phyloP scores from a whole-genome alignment of 2,888 invertebrate species.

The Oasisia sp. region DNA sequence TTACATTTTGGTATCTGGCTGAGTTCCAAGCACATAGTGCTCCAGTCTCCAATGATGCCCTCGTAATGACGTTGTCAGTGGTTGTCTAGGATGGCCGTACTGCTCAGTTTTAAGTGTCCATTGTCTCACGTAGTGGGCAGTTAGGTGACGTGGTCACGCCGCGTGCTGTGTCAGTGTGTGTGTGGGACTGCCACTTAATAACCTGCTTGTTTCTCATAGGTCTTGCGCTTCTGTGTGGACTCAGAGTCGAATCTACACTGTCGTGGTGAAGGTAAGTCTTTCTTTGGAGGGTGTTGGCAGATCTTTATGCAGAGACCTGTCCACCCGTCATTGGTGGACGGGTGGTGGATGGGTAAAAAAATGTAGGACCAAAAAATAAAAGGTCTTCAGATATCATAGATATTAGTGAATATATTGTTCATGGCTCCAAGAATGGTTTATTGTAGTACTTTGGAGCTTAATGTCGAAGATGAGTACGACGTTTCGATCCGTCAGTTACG shows the following conservation, averaged over 20 bases:
- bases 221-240: not conserved
- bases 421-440: too few relatives aligned
- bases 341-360: too few relatives aligned
- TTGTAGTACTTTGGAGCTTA: too few relatives aligned
- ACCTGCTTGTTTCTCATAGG: not conserved
- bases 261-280: not conserved
- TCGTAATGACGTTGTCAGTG: not conserved
- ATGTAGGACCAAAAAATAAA: too few relatives aligned
- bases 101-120: not conserved
- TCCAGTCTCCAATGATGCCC: not conserved
- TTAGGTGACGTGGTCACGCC: not conserved
- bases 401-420: too few relatives aligned
- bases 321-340: too few relatives aligned
- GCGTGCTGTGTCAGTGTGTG: not conserved
- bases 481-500: too few relatives aligned
- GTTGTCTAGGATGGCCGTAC: not conserved
- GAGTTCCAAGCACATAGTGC: not conserved
- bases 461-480: too few relatives aligned
- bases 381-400: too few relatives aligned
- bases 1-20: not conserved
- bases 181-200: constrained; percentile 12
- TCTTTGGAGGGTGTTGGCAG: not conserved
- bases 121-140: not conserved
- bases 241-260: not conserved
- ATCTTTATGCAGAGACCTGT: too few relatives aligned